These are phyloP conservation scores for Eutrigla gurnardus DNA, from an alignment of 2,797 vertebrate species.

Conservation along the genomic window DNA sequence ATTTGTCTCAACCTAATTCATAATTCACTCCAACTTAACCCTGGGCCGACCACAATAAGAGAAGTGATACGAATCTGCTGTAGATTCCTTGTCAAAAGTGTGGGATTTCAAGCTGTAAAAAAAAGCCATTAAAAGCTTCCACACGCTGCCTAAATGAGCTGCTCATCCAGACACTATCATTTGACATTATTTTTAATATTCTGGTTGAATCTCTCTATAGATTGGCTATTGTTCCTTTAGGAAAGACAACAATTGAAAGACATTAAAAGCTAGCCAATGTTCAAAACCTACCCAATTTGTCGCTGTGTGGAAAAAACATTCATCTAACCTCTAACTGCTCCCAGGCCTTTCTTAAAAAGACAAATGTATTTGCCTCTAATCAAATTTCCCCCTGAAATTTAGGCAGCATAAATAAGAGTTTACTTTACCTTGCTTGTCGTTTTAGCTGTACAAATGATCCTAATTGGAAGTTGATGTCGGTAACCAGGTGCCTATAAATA, in stretches of 20 bases:
- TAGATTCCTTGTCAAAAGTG: slow-evolving; percentile 19
- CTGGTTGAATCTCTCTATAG: slow-evolving; percentile 19
- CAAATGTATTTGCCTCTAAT: slow-evolving; percentile 10
- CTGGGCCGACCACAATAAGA: slow-evolving; percentile 22
- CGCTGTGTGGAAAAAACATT: slow-evolving; percentile 6
- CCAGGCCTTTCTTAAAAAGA: slow-evolving; percentile 24
- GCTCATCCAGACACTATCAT: slow-evolving; percentile 12
- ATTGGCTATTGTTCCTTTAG: slow-evolving; percentile 12
- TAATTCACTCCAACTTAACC: slow-evolving; percentile 46
- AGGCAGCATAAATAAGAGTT: slow-evolving; percentile 17
- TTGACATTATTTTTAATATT: slow-evolving; percentile 2
- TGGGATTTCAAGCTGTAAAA: slow-evolving; percentile 16
- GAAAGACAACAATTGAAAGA: slow-evolving; percentile 9
- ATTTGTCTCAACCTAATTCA: slow-evolving; percentile 53
- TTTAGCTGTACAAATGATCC: slow-evolving; percentile 64
- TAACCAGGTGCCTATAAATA: slow-evolving; percentile 62
- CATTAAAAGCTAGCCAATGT: not conserved
- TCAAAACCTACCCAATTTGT: not conserved
- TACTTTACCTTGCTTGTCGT: slow-evolving; percentile 38
- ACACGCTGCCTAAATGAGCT: not conserved
- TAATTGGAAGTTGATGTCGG: slow-evolving; percentile 62
- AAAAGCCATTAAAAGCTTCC: not conserved
- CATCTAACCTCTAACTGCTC: slow-evolving; percentile 14
- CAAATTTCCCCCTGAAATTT: slow-evolving; percentile 17
- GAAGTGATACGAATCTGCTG: slow-evolving; percentile 7